These are phyloP conservation scores for Mionectes macconnelli DNA, from an alignment of 2,113 vertebrate genomes.

Conservation along the genomic window DNA sequence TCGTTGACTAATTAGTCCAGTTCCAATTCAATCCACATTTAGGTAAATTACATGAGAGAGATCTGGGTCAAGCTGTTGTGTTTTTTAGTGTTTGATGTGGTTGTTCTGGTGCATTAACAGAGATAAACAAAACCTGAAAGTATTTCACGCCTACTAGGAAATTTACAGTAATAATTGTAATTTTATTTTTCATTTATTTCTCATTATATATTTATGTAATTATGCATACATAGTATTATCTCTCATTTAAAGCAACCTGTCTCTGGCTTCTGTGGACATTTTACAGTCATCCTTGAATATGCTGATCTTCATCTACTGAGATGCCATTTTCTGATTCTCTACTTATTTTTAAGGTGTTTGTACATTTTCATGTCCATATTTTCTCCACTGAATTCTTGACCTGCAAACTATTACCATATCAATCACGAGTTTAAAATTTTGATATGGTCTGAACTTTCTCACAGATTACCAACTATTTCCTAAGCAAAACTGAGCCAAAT, in stretches of 20 bases:
- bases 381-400: not conserved
- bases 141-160: not conserved
- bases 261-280: not conserved
- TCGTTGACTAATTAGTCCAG: constrained; percentile 4
- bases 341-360: not conserved
- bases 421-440: not conserved
- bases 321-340: not conserved
- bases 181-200: not conserved
- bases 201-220: not conserved
- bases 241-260: not conserved
- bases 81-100: not conserved
- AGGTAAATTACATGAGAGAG: constrained; percentile 22
- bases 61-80: not conserved
- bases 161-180: not conserved
- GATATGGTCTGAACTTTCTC: not conserved
- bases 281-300: not conserved
- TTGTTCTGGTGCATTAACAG: not conserved
- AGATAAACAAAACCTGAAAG: not conserved
- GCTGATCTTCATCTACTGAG: not conserved
- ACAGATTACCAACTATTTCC: not conserved
- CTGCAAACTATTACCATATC: not conserved
- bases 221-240: not conserved
- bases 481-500: not conserved
- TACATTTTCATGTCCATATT: not conserved
- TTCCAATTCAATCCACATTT: constrained; percentile 20